phyloP scores from a whole-genome alignment of 2,113 vertebrate species.

The Varanus salvator region DNA sequence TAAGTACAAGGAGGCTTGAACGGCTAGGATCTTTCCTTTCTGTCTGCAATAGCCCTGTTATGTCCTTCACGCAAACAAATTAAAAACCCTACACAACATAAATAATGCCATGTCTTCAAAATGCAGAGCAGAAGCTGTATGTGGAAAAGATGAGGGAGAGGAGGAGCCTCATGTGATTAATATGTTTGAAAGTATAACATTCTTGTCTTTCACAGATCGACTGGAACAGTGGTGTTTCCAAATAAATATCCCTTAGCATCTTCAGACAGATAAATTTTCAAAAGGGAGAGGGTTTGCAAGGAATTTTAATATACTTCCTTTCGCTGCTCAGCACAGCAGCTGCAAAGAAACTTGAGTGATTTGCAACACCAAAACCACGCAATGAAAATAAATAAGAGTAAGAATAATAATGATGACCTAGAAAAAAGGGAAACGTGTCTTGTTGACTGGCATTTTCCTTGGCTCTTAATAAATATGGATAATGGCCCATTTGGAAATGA shows the following conservation, averaged over 20 bases:
- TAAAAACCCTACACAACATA: neutral
- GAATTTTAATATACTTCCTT: constrained; percentile 64
- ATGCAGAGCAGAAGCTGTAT: neutral
- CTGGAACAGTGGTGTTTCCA: constrained; percentile 47
- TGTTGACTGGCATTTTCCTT: neutral
- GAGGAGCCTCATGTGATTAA: neutral
- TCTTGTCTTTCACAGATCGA: neutral
- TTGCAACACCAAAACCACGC: constrained; percentile 10
- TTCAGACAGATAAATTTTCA: constrained; percentile 47
- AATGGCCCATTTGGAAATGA: neutral
- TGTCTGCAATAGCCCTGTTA: neutral
- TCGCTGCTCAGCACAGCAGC: constrained; percentile 14
- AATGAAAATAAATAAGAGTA: neutral
- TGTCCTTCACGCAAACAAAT: neutral
- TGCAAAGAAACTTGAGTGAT: constrained; percentile 40
- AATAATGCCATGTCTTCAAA: neutral
- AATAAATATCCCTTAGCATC: constrained; percentile 54
- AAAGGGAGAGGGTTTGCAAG: constrained; percentile 45
- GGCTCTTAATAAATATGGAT: neutral
- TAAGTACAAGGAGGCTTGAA: neutral
- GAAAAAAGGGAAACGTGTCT: neutral
- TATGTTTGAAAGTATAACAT: constrained; percentile 4
- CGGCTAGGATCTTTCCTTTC: neutral
- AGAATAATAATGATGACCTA: neutral
- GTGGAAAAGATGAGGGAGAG: neutral